These are phyloP conservation scores for Lamprotornis superbus DNA, from an alignment of 2,113 vertebrate species.

Conservation along the genomic window DNA sequence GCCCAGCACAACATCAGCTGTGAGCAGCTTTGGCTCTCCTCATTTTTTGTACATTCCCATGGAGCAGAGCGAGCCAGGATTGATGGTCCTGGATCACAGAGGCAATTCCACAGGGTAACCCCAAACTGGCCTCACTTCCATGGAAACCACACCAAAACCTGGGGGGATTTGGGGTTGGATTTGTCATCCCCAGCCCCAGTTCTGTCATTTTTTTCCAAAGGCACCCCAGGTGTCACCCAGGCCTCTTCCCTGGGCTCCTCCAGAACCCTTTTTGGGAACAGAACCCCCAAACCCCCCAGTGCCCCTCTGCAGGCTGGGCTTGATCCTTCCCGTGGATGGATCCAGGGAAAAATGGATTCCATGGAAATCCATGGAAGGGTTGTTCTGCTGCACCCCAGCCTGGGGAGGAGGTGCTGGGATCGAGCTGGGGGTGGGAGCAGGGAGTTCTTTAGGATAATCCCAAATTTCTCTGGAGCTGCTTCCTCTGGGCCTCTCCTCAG, in stretches of 20 bases:
- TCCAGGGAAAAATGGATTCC: too few species aligned
- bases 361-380: not conserved
- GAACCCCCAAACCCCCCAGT: not conserved
- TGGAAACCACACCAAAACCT: conserved; percentile 53
- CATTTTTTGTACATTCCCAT: not conserved
- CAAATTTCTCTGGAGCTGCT: not conserved
- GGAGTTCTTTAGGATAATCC: not conserved
- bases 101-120: not conserved
- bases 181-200: not conserved
- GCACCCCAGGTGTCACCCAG: not conserved
- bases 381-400: not conserved
- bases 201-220: not conserved
- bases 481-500: not conserved
- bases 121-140: conserved; percentile 2
- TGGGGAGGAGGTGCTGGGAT: not conserved
- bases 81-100: not conserved
- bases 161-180: not conserved
- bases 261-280: conserved; percentile 62
- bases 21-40: not conserved
- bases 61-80: not conserved
- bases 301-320: conserved; percentile 21
- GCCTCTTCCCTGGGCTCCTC: conserved; percentile 29
- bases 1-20: not conserved
- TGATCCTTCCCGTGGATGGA: not conserved
- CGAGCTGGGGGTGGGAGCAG: not conserved